phyloP scores from a whole-genome alignment of 2,113 vertebrate species.

The Morone saxatilis region DNA sequence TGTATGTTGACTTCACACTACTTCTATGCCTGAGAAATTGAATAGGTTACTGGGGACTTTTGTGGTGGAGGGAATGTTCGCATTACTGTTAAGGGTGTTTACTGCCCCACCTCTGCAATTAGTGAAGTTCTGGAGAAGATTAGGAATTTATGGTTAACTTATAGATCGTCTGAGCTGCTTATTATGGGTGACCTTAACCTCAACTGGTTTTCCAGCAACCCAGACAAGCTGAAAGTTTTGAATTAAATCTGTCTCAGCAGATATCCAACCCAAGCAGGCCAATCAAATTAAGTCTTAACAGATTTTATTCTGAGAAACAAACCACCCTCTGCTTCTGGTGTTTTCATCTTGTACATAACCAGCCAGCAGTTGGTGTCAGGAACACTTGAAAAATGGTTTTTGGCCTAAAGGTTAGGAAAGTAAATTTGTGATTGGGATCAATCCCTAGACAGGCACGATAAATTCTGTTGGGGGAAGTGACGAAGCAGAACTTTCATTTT shows the following conservation, averaged over 20 bases:
- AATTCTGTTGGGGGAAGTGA: too few species aligned
- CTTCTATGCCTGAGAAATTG: conserved; percentile 10
- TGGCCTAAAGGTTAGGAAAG: too few species aligned
- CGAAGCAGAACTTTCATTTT: too few species aligned
- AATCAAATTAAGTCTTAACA: conserved; percentile 3
- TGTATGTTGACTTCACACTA: neutral
- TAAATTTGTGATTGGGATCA: too few species aligned
- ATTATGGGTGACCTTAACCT: conserved; percentile 21
- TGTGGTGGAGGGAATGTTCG: neutral
- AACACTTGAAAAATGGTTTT: neutral
- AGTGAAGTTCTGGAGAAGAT: conserved; percentile 32
- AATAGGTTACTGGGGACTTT: conserved; percentile 15
- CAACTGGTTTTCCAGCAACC: conserved; percentile 11
- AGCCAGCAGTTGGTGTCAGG: neutral
- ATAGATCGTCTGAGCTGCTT: conserved; percentile 29
- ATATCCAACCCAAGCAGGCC: conserved; percentile 5
- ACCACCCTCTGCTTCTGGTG: neutral
- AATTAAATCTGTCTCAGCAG: conserved; percentile 28
- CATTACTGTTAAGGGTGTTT: conserved; percentile 11
- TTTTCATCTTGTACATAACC: neutral
- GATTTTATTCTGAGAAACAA: conserved; percentile 5
- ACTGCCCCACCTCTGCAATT: conserved; percentile 31
- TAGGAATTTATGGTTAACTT: conserved; percentile 26
- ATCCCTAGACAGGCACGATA: too few species aligned
- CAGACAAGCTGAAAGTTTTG: conserved; percentile 6